Percentiles rank a stretch among this genome's conserved stretches.
Conservation (phyloP, 2,888 invertebrate species). For the Hydropsyche betteni region DNA sequence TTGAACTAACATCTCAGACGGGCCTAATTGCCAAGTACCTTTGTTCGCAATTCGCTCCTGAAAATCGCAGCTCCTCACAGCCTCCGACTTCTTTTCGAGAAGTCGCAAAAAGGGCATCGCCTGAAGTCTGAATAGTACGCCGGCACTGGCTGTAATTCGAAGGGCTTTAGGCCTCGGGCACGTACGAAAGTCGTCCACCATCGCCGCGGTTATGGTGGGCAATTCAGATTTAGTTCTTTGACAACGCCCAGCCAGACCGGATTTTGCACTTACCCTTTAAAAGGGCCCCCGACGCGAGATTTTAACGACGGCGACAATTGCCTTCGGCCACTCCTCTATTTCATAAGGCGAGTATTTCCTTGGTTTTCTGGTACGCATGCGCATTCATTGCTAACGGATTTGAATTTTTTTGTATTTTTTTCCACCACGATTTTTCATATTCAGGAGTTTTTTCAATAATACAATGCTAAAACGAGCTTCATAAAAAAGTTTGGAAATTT, state of each 20-base stretch:
- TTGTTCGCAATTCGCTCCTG: too few relatives aligned
- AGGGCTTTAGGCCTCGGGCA: slow-evolving; percentile 28
- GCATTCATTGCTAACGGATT: too few relatives aligned
- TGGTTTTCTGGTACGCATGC: too few relatives aligned
- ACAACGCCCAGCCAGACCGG: slow-evolving; percentile 38
- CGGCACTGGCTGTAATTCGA: background rate
- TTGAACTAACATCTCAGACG: too few relatives aligned
- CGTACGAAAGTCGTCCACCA: slow-evolving; percentile 42
- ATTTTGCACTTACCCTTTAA: slow-evolving; percentile 47
- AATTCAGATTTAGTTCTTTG: slow-evolving; percentile 44
- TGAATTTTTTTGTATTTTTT: too few relatives aligned
- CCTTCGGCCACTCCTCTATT: background rate
- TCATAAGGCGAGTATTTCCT: too few relatives aligned
- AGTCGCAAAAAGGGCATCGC: background rate
- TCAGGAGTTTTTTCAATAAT: too few relatives aligned
- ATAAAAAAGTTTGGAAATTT: too few relatives aligned
- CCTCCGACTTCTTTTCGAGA: slow-evolving; percentile 2
- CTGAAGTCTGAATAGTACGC: background rate
- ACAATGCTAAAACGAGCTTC: too few relatives aligned
- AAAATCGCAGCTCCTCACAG: too few relatives aligned
- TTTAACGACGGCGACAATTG: slow-evolving; percentile 23
- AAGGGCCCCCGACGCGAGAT: slow-evolving; percentile 2
- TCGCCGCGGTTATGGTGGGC: slow-evolving; percentile 25
- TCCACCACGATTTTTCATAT: too few relatives aligned
- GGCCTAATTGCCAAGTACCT: too few relatives aligned